Evolutionary conservation across 2,888 invertebrate genomes (phyloP), one percentile per base, ranked within the genome.

Genomic region (Clepsis dumicolana): DNA sequence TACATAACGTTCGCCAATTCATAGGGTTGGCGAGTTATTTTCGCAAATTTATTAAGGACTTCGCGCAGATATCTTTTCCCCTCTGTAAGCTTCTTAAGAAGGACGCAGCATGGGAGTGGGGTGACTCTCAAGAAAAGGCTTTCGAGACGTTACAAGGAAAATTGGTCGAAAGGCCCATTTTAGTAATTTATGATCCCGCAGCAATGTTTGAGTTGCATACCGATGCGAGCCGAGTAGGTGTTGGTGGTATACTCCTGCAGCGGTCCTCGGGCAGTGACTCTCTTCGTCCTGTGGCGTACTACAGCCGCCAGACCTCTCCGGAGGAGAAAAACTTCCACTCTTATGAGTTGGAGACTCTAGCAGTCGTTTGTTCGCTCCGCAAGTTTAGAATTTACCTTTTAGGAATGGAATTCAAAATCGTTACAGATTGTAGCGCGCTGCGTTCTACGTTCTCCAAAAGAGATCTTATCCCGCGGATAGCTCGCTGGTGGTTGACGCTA

Each of bases 1-100:
- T 74, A 0, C 74, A 76, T 14, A 73, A 75, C 29, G 64, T 82
- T 1, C 71, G 80, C 74, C n/a, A n/a, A n/a, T n/a, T n/a, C n/a
- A n/a, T n/a, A n/a, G n/a, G n/a, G n/a, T n/a, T n/a, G n/a, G n/a
- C n/a, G n/a, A n/a, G n/a, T n/a, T n/a, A n/a, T n/a, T n/a, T n/a
- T n/a, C n/a, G n/a, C n/a, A n/a, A n/a, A 69, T 79, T 77, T 41
- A 65, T 79, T 3, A 14, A 62, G 18, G 61, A 70, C 21, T 78
- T 72, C 63, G 73, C 77, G 0, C 54, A 53, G n/a, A 41, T 71
- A 1, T 73, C 71, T 0, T 50, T 53, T 54, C 74, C 75, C 8
- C 59, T 77, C 8, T 76, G 70, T 3, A 65, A 54, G 25, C 41
- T 67, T 12, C 52, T 71, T 8, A 64, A 59, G 27, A 70, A 70